phyloP scores from a whole-genome alignment of 2,888 invertebrate species.

The Tachina fera region DNA sequence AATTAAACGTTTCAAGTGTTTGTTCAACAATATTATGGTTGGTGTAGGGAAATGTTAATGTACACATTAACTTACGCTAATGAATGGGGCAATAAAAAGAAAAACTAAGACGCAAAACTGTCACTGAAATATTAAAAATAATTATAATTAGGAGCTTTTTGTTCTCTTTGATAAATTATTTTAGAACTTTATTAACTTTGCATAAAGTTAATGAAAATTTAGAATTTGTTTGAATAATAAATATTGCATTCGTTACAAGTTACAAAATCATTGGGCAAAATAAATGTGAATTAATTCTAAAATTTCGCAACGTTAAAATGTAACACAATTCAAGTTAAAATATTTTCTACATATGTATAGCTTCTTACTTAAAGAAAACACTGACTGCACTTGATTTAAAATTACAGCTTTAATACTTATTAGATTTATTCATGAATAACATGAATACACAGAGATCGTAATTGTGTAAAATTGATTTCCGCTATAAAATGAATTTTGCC shows the following conservation, averaged over 20 bases:
- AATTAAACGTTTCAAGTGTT: constrained; percentile 32
- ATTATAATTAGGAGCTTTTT: background rate
- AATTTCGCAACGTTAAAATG: background rate
- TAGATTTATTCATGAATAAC: constrained; percentile 41
- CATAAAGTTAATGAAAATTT: too few relatives aligned
- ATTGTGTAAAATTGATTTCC: constrained; percentile 75
- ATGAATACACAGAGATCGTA: constrained; percentile 54
- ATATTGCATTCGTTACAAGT: too few relatives aligned
- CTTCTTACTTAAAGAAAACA: background rate
- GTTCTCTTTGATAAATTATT: background rate
- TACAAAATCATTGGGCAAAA: too few relatives aligned
- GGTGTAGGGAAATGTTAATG: background rate
- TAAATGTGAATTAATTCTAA: too few relatives aligned
- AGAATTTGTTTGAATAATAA: too few relatives aligned
- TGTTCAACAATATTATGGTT: too few relatives aligned
- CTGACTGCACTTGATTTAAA: constrained; percentile 11
- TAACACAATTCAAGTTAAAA: background rate
- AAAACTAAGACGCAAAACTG: background rate
- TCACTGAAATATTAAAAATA: background rate
- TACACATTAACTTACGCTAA: background rate
- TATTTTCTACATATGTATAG: background rate
- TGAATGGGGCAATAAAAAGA: background rate
- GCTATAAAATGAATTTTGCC: constrained; percentile 62
- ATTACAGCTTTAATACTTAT: constrained; percentile 33
- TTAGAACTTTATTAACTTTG: background rate